Evolutionary conservation across 2,113 vertebrate genomes (phyloP).

Genomic region (Lagenorhynchus albirostris): DNA sequence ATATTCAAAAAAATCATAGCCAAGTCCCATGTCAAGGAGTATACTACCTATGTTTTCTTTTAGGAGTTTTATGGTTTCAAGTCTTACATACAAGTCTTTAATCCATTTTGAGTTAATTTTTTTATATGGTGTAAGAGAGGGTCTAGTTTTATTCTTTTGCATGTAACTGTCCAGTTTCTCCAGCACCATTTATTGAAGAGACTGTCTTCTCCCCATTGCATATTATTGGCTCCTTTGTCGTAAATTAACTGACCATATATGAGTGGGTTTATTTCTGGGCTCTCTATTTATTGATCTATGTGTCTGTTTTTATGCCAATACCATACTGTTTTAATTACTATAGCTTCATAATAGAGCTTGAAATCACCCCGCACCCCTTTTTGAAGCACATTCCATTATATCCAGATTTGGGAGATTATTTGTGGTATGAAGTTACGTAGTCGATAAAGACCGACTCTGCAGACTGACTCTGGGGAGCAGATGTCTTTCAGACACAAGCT

Average conservation of each 20-base stretch:
- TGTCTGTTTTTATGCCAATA: no score
- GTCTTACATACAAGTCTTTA: neutral
- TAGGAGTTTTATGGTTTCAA: neutral
- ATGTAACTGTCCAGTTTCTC: neutral
- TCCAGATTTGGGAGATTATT: neutral
- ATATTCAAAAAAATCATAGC: neutral
- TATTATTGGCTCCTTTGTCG: neutral
- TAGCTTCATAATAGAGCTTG: neutral
- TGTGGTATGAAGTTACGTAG: neutral
- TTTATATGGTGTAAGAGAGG: neutral
- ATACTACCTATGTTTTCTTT: neutral
- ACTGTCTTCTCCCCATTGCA: neutral
- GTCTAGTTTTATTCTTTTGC: neutral
- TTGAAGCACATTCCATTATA: neutral
- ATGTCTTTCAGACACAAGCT: neutral
- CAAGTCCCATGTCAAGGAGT: neutral
- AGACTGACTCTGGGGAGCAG: neutral
- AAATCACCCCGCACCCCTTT: neutral
- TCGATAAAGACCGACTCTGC: neutral
- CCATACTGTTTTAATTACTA: neutral
- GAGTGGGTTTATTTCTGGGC: neutral
- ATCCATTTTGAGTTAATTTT: neutral
- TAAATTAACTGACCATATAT: neutral
- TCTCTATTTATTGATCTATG: neutral
- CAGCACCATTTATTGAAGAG: neutral